Base-by-base conservation (phyloP, 2,113 vertebrate species). In the Willisornis vidua region DNA sequence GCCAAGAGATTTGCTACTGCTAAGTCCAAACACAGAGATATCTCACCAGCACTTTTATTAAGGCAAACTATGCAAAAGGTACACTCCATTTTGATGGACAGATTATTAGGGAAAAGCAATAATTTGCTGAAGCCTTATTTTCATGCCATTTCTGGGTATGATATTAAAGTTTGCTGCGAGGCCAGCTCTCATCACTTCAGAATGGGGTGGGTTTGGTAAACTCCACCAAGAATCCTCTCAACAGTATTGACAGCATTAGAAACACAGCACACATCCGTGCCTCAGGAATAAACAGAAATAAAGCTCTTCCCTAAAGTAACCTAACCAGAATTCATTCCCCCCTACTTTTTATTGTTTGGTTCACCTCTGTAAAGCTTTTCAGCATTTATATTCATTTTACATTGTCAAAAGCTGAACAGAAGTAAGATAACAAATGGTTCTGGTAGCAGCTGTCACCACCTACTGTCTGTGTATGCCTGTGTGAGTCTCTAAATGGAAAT, bases 371-470 rank as follows among this genome's bases (percentile, higher is more conserved):
- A 96, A 85, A 95, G 90, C 54, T 96, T 94, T 87, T 63, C 90
- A 85, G 71, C 59, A 87, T 97, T 95, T 90, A 75, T 97, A 96
- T 94, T 97, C 93, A 94, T 96, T 94, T 90, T 95, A 68, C 90
- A 68, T 87, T 87, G 93, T 95, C 95, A 96, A 93, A 87, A 92
- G 91, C 87, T 92, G 89, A 93, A 95, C 96, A 94, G 96, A 75
- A 87, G 93, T 96, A 95, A 97, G 96, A 97, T 97, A 97, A 98
- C 96, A 96, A 96, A 95, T 85, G 94, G 94, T 89, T 95, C 94
- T 92, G 91, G 90, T 87, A 96, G 94, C 91, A 95, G 92, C 91
- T 90, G 90, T 97, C 96, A 97, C 96, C 78, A 93, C 95, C 96
- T 95, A 95, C 94, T 97, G 96, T 95, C 95, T 95, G 89, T 92